These are phyloP conservation scores for Cherax quadricarinatus DNA, from an alignment of 1,140 invertebrate species.

Conservation along the genomic window DNA sequence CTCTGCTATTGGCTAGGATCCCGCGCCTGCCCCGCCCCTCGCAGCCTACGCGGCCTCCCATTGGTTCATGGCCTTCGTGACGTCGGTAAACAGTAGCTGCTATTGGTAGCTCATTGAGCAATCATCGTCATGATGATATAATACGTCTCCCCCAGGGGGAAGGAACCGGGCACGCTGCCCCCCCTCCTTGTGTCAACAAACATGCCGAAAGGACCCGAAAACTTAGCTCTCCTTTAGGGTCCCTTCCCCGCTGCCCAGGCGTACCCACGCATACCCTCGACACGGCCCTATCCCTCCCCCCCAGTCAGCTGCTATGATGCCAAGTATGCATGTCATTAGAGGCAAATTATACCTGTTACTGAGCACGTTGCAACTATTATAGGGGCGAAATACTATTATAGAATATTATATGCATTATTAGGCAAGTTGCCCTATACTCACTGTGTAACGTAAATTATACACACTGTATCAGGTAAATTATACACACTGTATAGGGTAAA, in stretches of 20 bases:
- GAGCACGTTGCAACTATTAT: not conserved
- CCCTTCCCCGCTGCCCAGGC: slow-evolving; percentile 1
- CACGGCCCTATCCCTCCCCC: not conserved
- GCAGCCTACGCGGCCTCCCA: slow-evolving; percentile 42
- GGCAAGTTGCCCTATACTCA: no score
- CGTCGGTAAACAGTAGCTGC: slow-evolving; percentile 59
- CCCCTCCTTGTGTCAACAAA: not conserved
- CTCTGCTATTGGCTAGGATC: slow-evolving; percentile 45
- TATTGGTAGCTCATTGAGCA: slow-evolving; percentile 67
- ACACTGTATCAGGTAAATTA: no score
- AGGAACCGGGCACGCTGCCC: not conserved
- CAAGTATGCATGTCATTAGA: not conserved
- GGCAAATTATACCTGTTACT: not conserved
- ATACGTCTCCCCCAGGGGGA: slow-evolving; percentile 37
- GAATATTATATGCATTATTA: no score
- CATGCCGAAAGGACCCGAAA: no score
- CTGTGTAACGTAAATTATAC: no score
- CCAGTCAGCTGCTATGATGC: not conserved
- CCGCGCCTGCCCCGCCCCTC: slow-evolving; percentile 43
- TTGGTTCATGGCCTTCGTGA: slow-evolving; percentile 24
- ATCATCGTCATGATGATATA: slow-evolving; percentile 62
- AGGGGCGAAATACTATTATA: not conserved
- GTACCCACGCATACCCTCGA: not conserved
- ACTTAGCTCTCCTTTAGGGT: not conserved
- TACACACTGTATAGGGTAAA: no score